A percentile compares a stretch with the other conserved stretches of the same genome.
Evolutionary conservation across 2,888 invertebrate species (phyloP).

Genomic region (Melangyna quadrimaculata): DNA sequence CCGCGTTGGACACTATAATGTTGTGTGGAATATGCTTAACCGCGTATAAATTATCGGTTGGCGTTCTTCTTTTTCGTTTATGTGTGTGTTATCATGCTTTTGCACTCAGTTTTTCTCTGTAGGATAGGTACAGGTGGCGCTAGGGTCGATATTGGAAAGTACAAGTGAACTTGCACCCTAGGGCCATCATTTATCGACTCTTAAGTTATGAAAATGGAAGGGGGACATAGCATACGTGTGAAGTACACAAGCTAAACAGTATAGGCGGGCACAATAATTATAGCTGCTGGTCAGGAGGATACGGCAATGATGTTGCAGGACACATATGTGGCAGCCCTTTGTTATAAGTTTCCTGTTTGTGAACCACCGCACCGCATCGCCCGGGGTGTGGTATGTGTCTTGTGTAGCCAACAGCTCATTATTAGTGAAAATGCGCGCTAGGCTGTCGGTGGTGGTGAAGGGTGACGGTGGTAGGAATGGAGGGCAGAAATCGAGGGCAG

Average conservation of each 20-base stretch:
- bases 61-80: conserved; percentile 20
- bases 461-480: background rate
- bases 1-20: conserved; percentile 2
- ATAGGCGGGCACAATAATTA: conserved; percentile 32
- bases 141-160: conserved; percentile 45
- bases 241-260: background rate
- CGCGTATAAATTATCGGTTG: conserved; percentile 60
- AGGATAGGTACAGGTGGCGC: conserved; percentile 7
- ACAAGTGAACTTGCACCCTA: conserved; percentile 41
- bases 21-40: conserved; percentile 58
- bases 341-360: conserved; percentile 53
- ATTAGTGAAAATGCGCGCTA: conserved; percentile 42
- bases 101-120: conserved; percentile 26
- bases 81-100: conserved; percentile 53
- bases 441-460: background rate
- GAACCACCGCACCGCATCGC: background rate
- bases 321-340: conserved; percentile 58
- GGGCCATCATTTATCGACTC: conserved; percentile 54
- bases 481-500: no score
- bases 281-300: conserved; percentile 40
- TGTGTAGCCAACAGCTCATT: conserved; percentile 29
- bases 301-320: conserved; percentile 39
- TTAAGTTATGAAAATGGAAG: background rate
- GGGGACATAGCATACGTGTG: no score
- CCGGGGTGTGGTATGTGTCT: background rate